phyloP scores from a whole-genome alignment of 2,113 vertebrate species.

The Cisticola juncidis region DNA sequence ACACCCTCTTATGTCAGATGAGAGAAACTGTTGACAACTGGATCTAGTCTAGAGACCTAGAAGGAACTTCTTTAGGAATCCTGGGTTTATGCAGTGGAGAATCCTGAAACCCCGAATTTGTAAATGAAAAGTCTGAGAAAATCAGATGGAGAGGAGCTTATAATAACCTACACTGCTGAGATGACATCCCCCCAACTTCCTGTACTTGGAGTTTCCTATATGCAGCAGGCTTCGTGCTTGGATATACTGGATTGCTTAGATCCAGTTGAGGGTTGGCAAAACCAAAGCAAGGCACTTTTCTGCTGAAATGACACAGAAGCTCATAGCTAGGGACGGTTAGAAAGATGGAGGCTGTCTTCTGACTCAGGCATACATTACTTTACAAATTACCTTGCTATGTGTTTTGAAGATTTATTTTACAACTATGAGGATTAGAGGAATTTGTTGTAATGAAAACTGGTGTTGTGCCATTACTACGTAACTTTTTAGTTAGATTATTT shows the following conservation, averaged over 20 bases:
- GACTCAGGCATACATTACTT: slow-evolving; percentile 1
- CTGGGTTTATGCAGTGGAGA: not conserved
- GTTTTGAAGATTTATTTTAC: slow-evolving; percentile 45
- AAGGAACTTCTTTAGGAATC: not conserved
- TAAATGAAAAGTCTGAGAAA: not conserved
- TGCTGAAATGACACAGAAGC: not conserved
- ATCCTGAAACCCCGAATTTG: not conserved
- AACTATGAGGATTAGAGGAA: slow-evolving; percentile 21
- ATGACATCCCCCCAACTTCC: not conserved
- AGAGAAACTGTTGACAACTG: not conserved
- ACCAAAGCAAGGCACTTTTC: not conserved
- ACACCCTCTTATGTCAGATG: not conserved
- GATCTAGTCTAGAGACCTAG: not conserved
- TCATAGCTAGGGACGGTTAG: not conserved
- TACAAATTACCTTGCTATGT: slow-evolving; percentile 25
- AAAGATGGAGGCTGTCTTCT: slow-evolving; percentile 28
- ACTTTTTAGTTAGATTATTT: not conserved
- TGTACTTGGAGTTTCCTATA: not conserved
- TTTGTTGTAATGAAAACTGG: slow-evolving; percentile 47
- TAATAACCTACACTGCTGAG: not conserved
- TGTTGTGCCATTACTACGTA: not conserved
- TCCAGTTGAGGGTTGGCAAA: not conserved
- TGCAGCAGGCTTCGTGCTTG: not conserved
- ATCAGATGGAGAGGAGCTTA: not conserved
- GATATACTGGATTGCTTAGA: not conserved